phyloP scores from a whole-genome alignment of 2,113 vertebrate species.

The Oryctolagus cuniculus region mOryCun1.1 NC_091448.1:9876501-9877000 shows the following conservation, averaged over 20 bases:
- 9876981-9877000: slow-evolving; percentile 77
- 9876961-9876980: slow-evolving; percentile 37
- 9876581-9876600: slow-evolving; percentile 47
- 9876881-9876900: slow-evolving; percentile 80
- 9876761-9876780: slow-evolving; percentile 49
- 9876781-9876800: slow-evolving; percentile 53
- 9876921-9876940: slow-evolving; percentile 86
- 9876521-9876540: not conserved
- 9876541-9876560: not conserved
- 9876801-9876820: not conserved
- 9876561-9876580: not conserved
- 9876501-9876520: too few species aligned
- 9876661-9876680: slow-evolving; percentile 79
- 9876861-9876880: slow-evolving; percentile 76
- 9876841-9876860: slow-evolving; percentile 59
- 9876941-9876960: slow-evolving; percentile 79
- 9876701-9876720: slow-evolving; percentile 70
- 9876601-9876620: slow-evolving; percentile 73
- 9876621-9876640: slow-evolving; percentile 69
- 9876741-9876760: slow-evolving; percentile 76
- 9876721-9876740: slow-evolving; percentile 67
- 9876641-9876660: slow-evolving; percentile 75
- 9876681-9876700: slow-evolving; percentile 75
- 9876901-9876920: slow-evolving; percentile 86
- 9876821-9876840: not conserved